Evolutionary conservation across 2,797 vertebrate species (phyloP).

Genomic region (Odontamblyopus lacepedii): DNA sequence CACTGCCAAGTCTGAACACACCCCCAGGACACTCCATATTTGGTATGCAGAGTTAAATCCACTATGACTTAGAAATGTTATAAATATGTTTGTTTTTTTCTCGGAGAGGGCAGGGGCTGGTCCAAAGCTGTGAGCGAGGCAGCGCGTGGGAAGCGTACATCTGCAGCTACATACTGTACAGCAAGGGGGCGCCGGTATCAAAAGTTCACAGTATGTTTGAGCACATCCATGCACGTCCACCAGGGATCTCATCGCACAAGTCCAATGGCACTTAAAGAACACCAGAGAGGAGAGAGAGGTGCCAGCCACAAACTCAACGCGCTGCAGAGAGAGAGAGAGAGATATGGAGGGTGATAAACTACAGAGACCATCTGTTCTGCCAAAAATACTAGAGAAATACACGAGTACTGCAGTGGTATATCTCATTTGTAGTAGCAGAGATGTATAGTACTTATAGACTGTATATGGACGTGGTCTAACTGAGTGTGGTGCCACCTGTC

Average conservation of each 20-base stretch:
- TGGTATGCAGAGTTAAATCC: not conserved
- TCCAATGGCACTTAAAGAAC: conserved; percentile 62
- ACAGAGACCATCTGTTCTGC: not conserved
- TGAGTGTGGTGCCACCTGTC: no score
- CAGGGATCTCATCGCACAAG: conserved; percentile 46
- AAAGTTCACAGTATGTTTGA: conserved; percentile 64
- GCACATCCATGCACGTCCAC: conserved; percentile 65
- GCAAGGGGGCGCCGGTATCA: conserved; percentile 49
- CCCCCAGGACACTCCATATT: not conserved
- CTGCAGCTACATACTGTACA: conserved; percentile 49
- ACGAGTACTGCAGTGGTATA: not conserved
- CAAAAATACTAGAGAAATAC: no score
- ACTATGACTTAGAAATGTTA: not conserved
- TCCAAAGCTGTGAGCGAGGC: not conserved
- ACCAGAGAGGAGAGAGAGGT: conserved; percentile 3
- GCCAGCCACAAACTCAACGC: not conserved
- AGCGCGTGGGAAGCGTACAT: conserved; percentile 28
- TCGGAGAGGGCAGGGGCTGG: not conserved
- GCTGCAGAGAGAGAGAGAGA: not conserved
- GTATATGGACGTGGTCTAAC: no score
- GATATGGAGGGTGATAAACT: not conserved
- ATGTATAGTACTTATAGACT: not conserved
- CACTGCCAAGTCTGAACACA: conserved; percentile 1
- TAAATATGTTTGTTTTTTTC: not conserved
- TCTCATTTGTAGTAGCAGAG: not conserved